Conservation (phyloP, 2,888 invertebrate species). For the Xestobium rufovillosum region DNA sequence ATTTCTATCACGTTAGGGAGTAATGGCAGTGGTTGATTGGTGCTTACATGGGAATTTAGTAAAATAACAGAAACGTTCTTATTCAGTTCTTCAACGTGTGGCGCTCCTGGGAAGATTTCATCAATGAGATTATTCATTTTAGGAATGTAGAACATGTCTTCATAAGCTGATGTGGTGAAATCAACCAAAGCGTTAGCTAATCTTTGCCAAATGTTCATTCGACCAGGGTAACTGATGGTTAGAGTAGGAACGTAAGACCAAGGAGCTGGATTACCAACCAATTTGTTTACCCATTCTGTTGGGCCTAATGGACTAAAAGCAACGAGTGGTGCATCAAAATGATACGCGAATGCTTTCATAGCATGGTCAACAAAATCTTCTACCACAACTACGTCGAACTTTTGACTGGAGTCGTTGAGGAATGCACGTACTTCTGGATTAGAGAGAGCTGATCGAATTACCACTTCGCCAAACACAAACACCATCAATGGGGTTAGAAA, state of each 20-base stretch:
- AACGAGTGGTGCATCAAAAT: slow-evolving; percentile 35
- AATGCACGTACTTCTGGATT: too few species aligned
- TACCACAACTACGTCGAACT: slow-evolving; percentile 36
- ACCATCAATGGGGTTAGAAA: too few species aligned
- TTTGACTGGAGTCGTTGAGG: slow-evolving; percentile 32
- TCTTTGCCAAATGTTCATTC: slow-evolving; percentile 44
- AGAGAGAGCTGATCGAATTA: too few species aligned
- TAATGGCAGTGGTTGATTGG: slow-evolving; percentile 45
- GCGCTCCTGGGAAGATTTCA: slow-evolving; percentile 28
- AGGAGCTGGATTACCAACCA: slow-evolving; percentile 44
- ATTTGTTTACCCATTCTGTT: slow-evolving; percentile 42
- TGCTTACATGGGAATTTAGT: slow-evolving; percentile 44
- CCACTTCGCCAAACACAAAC: too few species aligned
- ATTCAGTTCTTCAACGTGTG: slow-evolving; percentile 25
- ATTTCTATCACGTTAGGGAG: slow-evolving; percentile 52
- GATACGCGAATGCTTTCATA: slow-evolving; percentile 34
- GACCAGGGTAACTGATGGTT: slow-evolving; percentile 35
- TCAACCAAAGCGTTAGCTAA: slow-evolving; percentile 45
- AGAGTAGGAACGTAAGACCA: slow-evolving; percentile 47
- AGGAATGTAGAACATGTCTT: slow-evolving; percentile 16
- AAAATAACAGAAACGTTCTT: slow-evolving; percentile 33
- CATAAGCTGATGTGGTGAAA: neutral
- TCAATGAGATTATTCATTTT: slow-evolving; percentile 25
- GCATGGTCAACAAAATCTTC: slow-evolving; percentile 47
- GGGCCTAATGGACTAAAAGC: slow-evolving; percentile 42